phyloP scores from a whole-genome alignment of 2,888 invertebrate genomes.

The Rhaphigaster nebulosa region DNA sequence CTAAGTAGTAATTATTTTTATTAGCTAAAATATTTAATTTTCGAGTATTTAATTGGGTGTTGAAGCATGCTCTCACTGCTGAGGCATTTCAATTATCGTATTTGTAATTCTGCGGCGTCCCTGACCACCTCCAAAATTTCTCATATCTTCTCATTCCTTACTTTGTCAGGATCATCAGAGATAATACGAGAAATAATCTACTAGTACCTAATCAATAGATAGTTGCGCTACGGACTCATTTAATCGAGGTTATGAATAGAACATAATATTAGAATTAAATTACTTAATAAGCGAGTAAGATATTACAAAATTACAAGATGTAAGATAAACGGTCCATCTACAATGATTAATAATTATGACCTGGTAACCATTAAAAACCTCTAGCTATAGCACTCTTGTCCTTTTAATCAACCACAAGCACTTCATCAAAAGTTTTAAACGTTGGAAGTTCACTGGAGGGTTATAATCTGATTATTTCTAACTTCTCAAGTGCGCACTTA shows the following conservation, averaged over 20 bases:
- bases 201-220: not conserved
- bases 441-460: not conserved
- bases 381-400: not conserved
- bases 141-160: not conserved
- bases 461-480: constrained; percentile 15
- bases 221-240: too few species aligned
- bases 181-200: not conserved
- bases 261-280: not conserved
- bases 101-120: not conserved
- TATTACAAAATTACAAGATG: not conserved
- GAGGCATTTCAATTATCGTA: not conserved
- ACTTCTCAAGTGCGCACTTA: constrained; percentile 5
- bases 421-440: constrained; percentile 24
- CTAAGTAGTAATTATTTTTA: too few species aligned
- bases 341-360: not conserved
- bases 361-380: not conserved
- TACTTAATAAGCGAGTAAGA: not conserved
- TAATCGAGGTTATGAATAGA: not conserved
- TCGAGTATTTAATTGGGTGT: not conserved
- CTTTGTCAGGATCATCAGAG: not conserved
- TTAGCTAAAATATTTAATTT: not conserved
- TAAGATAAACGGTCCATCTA: not conserved
- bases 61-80: not conserved
- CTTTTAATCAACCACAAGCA: constrained; percentile 1
- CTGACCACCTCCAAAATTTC: not conserved